Conservation (phyloP, 1,140 invertebrate species). For the Cyclina sinensis region DNA sequence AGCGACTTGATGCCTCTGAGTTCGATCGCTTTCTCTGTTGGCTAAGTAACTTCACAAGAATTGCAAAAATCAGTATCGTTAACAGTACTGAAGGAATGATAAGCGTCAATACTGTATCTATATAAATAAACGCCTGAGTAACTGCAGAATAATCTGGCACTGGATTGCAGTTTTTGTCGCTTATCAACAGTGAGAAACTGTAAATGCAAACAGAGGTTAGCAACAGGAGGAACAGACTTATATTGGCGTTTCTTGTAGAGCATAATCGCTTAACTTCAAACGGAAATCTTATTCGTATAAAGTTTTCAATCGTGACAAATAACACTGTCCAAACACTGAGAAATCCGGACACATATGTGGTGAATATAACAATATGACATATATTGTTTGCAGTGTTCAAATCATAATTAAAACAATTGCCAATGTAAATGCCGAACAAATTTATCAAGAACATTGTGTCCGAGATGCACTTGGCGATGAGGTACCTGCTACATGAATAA, state of each 20-base stretch:
- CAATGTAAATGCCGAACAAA: slow-evolving; percentile 87
- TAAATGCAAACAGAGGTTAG: slow-evolving; percentile 76
- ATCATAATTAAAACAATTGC: slow-evolving; percentile 86
- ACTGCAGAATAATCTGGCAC: slow-evolving; percentile 70
- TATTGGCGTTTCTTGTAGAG: slow-evolving; percentile 76
- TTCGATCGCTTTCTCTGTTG: slow-evolving; percentile 36
- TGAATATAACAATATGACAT: slow-evolving; percentile 83
- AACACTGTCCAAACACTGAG: slow-evolving; percentile 85
- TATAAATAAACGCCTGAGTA: slow-evolving; percentile 88
- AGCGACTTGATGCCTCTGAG: slow-evolving; percentile 12
- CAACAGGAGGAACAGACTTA: slow-evolving; percentile 70
- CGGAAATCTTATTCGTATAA: slow-evolving; percentile 82
- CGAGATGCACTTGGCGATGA: slow-evolving; percentile 74
- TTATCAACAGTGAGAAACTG: slow-evolving; percentile 80
- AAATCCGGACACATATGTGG: slow-evolving; percentile 83
- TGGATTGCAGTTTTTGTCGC: slow-evolving; percentile 56
- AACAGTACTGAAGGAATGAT: slow-evolving; percentile 88
- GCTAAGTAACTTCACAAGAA: slow-evolving; percentile 36
- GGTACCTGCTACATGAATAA: slow-evolving; percentile 77
- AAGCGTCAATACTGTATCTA: slow-evolving; percentile 88
- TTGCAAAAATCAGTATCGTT: slow-evolving; percentile 57
- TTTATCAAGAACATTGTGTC: slow-evolving; percentile 75
- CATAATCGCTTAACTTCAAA: slow-evolving; percentile 77
- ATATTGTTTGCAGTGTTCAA: slow-evolving; percentile 75
- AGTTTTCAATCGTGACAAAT: slow-evolving; percentile 77